Conservation (phyloP, 2,797 vertebrate species). For the Acanthis flammea region DNA sequence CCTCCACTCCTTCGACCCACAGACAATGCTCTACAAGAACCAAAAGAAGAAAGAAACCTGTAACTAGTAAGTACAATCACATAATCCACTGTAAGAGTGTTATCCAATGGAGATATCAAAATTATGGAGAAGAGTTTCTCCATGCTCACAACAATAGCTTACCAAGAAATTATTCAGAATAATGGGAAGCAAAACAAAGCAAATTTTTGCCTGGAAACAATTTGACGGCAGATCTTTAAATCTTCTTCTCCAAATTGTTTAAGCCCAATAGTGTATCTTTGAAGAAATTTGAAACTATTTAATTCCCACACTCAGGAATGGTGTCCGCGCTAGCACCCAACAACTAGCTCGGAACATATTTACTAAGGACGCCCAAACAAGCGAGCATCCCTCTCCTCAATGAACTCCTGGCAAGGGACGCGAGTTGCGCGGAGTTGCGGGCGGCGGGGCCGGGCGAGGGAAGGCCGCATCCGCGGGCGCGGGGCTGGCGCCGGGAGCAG, state of each 20-base stretch:
- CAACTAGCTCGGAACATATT: rapidly evolving
- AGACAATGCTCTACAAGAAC: not conserved
- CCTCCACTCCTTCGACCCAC: not conserved
- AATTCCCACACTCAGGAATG: rapidly evolving
- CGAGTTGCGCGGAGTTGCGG: not conserved
- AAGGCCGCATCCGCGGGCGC: not conserved
- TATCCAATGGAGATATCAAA: not conserved
- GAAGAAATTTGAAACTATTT: rapidly evolving
- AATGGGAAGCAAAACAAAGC: not conserved
- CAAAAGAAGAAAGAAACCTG: not conserved
- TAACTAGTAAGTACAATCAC: not conserved
- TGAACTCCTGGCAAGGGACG: rapidly evolving
- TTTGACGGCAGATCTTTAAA: not conserved
- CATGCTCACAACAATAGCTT: rapidly evolving
- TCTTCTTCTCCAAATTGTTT: rapidly evolving
- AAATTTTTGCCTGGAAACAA: rapidly evolving
- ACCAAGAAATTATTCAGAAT: not conserved
- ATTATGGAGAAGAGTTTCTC: not conserved
- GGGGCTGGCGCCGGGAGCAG: not conserved
- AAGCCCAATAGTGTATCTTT: too few relatives aligned
- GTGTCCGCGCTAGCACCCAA: rapidly evolving
- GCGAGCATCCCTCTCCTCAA: rapidly evolving
- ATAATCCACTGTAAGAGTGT: rapidly evolving
- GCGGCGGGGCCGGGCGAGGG: not conserved
- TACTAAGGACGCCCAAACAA: rapidly evolving